These are phyloP conservation scores for Phenacoccus solenopsis DNA, from an alignment of 1,140 invertebrate species.

Conservation along the genomic window DNA sequence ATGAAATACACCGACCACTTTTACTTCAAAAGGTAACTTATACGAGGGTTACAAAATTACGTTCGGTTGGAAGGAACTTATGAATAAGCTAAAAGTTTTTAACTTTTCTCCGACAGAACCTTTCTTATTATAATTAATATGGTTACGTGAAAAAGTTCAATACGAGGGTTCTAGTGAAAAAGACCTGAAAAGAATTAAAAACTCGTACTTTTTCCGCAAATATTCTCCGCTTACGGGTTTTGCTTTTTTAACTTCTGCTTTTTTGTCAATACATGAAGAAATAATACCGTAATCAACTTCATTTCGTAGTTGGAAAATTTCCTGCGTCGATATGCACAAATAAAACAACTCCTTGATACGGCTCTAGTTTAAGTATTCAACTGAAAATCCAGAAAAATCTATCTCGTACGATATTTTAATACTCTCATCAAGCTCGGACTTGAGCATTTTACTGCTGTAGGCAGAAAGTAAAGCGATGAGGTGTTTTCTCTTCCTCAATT, in stretches of 20 bases:
- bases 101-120: constrained; percentile 6
- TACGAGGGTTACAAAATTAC: constrained; percentile 17
- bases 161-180: background rate
- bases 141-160: constrained; percentile 12
- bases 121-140: constrained; percentile 18
- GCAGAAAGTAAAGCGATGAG: too few relatives aligned
- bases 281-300: too few relatives aligned
- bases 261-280: too few relatives aligned
- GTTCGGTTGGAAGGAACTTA: constrained; percentile 9
- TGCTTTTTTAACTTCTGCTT: background rate
- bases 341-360: too few relatives aligned
- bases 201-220: background rate
- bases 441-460: too few relatives aligned
- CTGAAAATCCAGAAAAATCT: too few relatives aligned
- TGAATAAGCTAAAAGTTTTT: constrained; percentile 18
- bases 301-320: too few relatives aligned
- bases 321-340: too few relatives aligned
- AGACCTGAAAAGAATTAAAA: constrained; percentile 9
- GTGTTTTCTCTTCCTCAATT: too few relatives aligned
- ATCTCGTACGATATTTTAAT: too few relatives aligned
- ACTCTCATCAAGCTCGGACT: too few relatives aligned
- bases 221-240: background rate
- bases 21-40: constrained; percentile 14
- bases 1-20: constrained; percentile 16
- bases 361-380: too few relatives aligned